Conservation (phyloP, 2,888 invertebrate species). For the Schizotus pectinicornis region DNA sequence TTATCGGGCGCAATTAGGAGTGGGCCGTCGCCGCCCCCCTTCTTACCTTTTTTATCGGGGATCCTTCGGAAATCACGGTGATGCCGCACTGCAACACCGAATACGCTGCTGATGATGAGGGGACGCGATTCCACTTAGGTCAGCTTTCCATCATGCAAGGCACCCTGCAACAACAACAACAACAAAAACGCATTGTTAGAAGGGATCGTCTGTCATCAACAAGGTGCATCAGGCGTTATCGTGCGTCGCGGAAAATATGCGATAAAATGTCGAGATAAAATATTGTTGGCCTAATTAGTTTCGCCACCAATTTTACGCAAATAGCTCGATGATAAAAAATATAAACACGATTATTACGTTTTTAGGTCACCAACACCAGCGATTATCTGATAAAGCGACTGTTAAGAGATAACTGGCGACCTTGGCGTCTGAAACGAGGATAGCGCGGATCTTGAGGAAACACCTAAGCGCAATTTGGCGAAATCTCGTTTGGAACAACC, state of each 20-base stretch:
- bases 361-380: slow-evolving; percentile 21
- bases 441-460: no score
- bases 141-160: slow-evolving; percentile 36
- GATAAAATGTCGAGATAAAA: slow-evolving; percentile 6
- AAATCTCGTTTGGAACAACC: no score
- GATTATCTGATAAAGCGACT: slow-evolving; percentile 24
- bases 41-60: slow-evolving; percentile 19
- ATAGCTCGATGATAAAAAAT: slow-evolving; percentile 3
- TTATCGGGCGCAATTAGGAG: not conserved
- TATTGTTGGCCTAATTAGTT: slow-evolving; percentile 14
- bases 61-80: not conserved
- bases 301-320: slow-evolving; percentile 7
- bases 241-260: slow-evolving; percentile 6
- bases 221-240: no score
- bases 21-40: not conserved
- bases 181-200: slow-evolving; percentile 2
- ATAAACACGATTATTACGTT: slow-evolving; percentile 17
- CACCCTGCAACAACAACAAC: slow-evolving; percentile 22
- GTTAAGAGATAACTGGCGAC: slow-evolving; percentile 15
- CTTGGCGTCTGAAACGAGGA: not conserved
- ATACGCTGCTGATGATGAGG: slow-evolving; percentile 10
- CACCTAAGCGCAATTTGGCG: no score
- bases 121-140: slow-evolving; percentile 34
- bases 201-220: not conserved
- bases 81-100: not conserved